Evolutionary conservation across 30 jellyfish, hydroid and myxozoan genomes (phyloP).

Genomic region (Pseudorhiza aurosa): DNA sequence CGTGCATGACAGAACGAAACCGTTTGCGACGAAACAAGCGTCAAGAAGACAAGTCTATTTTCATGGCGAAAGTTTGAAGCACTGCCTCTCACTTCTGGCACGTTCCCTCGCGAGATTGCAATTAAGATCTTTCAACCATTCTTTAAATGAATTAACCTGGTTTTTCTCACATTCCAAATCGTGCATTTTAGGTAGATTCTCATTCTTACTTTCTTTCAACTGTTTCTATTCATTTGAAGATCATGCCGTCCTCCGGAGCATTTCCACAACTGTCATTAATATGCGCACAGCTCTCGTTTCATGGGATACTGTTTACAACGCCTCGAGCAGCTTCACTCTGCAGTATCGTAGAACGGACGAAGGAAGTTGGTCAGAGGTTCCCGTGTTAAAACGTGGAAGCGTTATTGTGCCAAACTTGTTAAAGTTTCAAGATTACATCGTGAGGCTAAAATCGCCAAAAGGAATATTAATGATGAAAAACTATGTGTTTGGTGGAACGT

Average conservation of each 20-base stretch:
- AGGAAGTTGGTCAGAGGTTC: background rate
- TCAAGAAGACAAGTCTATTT: no score
- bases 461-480: conserved; percentile 28
- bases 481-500: conserved; percentile 25
- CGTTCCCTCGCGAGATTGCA: no score
- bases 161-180: no score
- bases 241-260: conserved; percentile 20
- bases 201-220: no score
- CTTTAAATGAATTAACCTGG: no score
- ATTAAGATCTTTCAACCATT: no score
- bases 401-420: background rate
- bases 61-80: no score
- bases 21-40: no score
- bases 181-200: no score
- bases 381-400: background rate
- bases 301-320: conserved; percentile 7
- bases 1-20: no score
- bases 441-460: conserved; percentile 3
- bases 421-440: conserved; percentile 17
- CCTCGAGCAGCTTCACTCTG: conserved; percentile 21
- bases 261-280: background rate
- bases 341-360: conserved; percentile 24
- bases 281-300: conserved; percentile 1
- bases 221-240: no score
- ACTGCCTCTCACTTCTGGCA: no score